Percentiles rank a stretch among this genome's conserved stretches.
phyloP scores from a whole-genome alignment of 2,797 vertebrate species.

The Botia almorhae region DNA sequence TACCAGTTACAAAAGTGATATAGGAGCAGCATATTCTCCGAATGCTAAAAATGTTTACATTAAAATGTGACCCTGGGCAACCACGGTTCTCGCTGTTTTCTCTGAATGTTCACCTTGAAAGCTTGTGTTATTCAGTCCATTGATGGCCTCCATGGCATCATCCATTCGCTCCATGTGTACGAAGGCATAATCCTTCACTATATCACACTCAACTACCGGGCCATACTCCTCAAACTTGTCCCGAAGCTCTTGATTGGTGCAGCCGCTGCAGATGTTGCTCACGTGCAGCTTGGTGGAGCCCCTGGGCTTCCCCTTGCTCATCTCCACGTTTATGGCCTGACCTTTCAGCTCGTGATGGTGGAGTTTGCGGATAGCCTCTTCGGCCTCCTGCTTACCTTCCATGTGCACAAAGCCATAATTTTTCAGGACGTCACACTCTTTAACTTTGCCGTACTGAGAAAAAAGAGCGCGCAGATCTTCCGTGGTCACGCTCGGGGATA shows the following conservation, averaged over 20 bases:
- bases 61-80: conserved; percentile 18
- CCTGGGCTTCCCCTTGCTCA: conserved; percentile 90
- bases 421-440: conserved; percentile 93
- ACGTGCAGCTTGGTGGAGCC: conserved; percentile 93
- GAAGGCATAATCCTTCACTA: conserved; percentile 96
- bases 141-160: conserved; percentile 90
- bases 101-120: conserved; percentile 87
- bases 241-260: conserved; percentile 84
- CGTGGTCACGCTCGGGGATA: conserved; percentile 84
- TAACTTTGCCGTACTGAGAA: conserved; percentile 90
- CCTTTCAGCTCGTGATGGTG: conserved; percentile 89
- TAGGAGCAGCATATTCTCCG: not conserved
- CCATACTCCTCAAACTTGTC: conserved; percentile 91
- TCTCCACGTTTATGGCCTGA: conserved; percentile 91
- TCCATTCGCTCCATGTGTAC: conserved; percentile 94
- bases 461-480: conserved; percentile 90
- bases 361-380: conserved; percentile 90
- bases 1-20: conserved; percentile 7
- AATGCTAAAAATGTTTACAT: not conserved
- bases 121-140: conserved; percentile 87
- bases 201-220: conserved; percentile 91
- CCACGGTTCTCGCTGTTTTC: conserved; percentile 51
- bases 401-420: conserved; percentile 97
- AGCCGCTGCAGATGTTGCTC: conserved; percentile 84
- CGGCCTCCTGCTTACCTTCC: conserved; percentile 84